These are phyloP conservation scores for Aplidium turbinatum DNA, from an alignment of 23 tunicate species.

Conservation along the genomic window DNA sequence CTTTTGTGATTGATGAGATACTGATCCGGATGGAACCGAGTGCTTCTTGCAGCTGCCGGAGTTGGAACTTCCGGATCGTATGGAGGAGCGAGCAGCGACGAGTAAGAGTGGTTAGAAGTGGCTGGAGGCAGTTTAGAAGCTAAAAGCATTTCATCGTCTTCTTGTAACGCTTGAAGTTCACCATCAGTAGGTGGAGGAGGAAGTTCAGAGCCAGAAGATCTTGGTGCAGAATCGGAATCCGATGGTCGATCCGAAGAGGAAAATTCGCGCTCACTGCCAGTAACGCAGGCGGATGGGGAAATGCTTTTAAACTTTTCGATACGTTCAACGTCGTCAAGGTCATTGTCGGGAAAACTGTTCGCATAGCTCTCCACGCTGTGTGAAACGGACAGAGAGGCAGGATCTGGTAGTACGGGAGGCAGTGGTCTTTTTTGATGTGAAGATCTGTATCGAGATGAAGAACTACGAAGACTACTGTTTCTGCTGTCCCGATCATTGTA, in stretches of 20 bases:
- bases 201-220: slow-evolving; percentile 36
- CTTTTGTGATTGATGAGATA: slow-evolving; percentile 33
- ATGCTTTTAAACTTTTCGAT: not conserved
- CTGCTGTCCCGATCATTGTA: slow-evolving; percentile 4
- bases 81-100: slow-evolving; percentile 40
- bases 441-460: not conserved
- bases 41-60: slow-evolving; percentile 43
- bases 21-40: slow-evolving; percentile 56
- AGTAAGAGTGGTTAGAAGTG: slow-evolving; percentile 43
- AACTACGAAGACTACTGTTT: slow-evolving; percentile 13
- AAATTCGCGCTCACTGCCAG: not conserved
- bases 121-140: slow-evolving; percentile 25
- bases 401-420: not conserved
- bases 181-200: slow-evolving; percentile 56
- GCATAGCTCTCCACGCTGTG: not conserved
- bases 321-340: not conserved
- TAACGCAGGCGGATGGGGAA: slow-evolving; percentile 1
- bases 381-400: not conserved
- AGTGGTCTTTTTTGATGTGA: not conserved
- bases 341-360: not conserved
- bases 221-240: slow-evolving; percentile 35
- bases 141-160: slow-evolving; percentile 34
- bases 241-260: slow-evolving; percentile 42
- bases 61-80: slow-evolving; percentile 48
- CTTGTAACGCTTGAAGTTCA: slow-evolving; percentile 39